phyloP scores from a whole-genome alignment of 2,888 invertebrate species.

The Xestoiulus laeticollis region DNA sequence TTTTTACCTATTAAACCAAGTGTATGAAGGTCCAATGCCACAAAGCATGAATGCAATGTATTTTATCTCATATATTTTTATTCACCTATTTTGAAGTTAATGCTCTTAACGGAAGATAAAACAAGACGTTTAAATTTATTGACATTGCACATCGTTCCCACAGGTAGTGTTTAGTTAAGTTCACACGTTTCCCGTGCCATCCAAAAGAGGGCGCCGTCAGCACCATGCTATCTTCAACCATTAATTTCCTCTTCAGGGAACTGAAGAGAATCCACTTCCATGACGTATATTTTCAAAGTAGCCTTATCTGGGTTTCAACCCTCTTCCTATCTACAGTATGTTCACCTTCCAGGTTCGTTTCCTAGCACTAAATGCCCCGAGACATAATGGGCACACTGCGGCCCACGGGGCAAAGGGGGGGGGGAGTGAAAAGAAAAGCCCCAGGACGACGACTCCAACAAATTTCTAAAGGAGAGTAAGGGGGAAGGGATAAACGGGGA shows the following conservation, averaged over 20 bases:
- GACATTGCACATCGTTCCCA: background rate
- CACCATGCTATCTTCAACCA: no score
- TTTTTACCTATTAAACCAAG: no score
- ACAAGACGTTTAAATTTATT: background rate
- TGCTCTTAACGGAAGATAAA: no score
- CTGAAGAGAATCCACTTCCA: no score
- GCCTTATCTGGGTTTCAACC: constrained; percentile 26
- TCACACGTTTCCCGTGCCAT: background rate
- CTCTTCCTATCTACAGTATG: constrained; percentile 3
- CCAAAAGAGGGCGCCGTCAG: background rate
- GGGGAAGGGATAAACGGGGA: constrained; percentile 23
- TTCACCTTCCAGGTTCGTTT: constrained; percentile 15
- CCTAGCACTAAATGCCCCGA: constrained; percentile 19
- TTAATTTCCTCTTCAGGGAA: background rate
- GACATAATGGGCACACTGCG: constrained; percentile 26
- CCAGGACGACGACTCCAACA: background rate
- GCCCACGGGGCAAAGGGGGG: constrained; percentile 24
- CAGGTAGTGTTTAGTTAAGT: background rate
- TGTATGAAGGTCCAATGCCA: no score
- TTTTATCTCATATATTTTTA: no score
- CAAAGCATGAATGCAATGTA: no score
- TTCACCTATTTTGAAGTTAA: no score
- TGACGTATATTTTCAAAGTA: background rate
- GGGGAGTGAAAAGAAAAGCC: background rate
- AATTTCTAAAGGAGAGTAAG: constrained; percentile 3